A percentile compares a stretch with the other conserved stretches of the same genome.
Conservation (phyloP, 2,797 vertebrate genomes). For the Babyrousa celebensis region DNA sequence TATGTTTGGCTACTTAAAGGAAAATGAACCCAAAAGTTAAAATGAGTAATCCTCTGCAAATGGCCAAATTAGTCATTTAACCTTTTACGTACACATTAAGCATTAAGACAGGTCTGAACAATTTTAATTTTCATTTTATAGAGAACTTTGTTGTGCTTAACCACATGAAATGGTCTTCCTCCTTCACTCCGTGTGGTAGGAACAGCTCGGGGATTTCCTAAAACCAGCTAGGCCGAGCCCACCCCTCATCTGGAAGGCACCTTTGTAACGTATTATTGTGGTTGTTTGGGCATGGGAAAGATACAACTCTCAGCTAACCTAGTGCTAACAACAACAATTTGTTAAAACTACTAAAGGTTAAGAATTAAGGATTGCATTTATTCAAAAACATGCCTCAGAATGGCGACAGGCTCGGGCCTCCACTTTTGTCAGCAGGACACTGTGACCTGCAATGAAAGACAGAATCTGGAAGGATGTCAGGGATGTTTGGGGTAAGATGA, state of each 20-base stretch:
- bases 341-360: neutral
- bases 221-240: neutral
- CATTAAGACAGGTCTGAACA: conserved; percentile 61
- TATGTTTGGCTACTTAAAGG: conserved; percentile 67
- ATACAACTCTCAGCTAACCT: neutral
- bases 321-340: neutral
- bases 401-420: neutral
- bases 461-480: neutral
- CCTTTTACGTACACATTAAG: conserved; percentile 62
- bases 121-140: conserved; percentile 67
- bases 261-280: neutral
- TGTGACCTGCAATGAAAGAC: neutral
- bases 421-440: neutral
- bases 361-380: neutral
- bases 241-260: neutral
- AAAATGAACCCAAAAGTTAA: conserved; percentile 74
- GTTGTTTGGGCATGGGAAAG: neutral
- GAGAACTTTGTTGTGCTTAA: conserved; percentile 41
- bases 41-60: conserved; percentile 72
- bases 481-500: neutral
- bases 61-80: conserved; percentile 71
- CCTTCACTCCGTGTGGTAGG: neutral
- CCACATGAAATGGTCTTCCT: neutral
- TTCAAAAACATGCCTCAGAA: conserved; percentile 34
- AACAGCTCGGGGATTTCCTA: conserved; percentile 5